Conservation (phyloP, 2,888 invertebrate genomes). For the Agriopis aurantiaria region DNA sequence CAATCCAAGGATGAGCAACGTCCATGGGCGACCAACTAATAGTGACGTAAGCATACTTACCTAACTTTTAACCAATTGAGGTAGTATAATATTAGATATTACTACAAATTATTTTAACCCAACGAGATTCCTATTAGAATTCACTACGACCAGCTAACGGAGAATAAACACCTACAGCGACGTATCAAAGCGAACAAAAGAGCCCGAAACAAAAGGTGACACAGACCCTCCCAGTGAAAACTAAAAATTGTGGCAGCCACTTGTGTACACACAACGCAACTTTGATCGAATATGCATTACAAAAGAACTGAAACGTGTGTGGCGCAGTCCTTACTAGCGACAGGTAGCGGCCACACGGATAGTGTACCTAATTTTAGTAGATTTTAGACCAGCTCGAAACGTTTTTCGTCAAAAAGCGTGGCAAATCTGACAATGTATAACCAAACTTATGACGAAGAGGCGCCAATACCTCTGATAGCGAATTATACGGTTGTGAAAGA, state of each 20-base stretch:
- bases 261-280: constrained; percentile 80
- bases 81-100: neutral
- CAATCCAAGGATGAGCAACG: too few species aligned
- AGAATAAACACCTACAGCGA: constrained; percentile 37
- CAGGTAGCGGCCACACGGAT: constrained; percentile 65
- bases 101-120: neutral
- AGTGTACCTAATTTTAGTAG: constrained; percentile 30
- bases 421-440: constrained; percentile 64
- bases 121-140: constrained; percentile 41
- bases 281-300: constrained; percentile 85
- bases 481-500: constrained; percentile 76
- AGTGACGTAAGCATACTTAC: too few species aligned
- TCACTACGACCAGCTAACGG: constrained; percentile 25
- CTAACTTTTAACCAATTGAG: neutral
- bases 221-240: constrained; percentile 62
- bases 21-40: too few species aligned
- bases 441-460: constrained; percentile 72
- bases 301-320: constrained; percentile 73
- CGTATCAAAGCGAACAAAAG: constrained; percentile 58
- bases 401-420: constrained; percentile 26
- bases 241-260: constrained; percentile 72
- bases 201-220: constrained; percentile 55
- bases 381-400: constrained; percentile 16
- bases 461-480: constrained; percentile 75
- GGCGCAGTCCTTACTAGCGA: constrained; percentile 72